A percentile compares a stretch with the other conserved stretches of the same genome.
Evolutionary conservation across 2,797 vertebrate species (phyloP).

Genomic region (Hafferia zeledoni): DNA sequence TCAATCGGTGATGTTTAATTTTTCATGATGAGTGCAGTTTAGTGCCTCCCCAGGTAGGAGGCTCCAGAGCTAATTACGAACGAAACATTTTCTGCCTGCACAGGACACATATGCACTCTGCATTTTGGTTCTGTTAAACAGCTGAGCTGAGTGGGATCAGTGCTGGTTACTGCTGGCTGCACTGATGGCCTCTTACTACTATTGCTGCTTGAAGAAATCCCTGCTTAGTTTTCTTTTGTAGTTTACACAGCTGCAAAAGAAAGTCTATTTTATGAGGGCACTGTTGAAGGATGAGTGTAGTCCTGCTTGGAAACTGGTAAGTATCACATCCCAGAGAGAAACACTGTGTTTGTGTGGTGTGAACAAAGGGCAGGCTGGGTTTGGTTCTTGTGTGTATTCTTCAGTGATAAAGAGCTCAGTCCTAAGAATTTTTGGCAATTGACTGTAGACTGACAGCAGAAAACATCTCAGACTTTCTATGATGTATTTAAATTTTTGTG

Average conservation of each 20-base stretch:
- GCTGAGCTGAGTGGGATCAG: not conserved
- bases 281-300: not conserved
- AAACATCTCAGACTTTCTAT: not conserved
- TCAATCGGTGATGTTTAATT: conserved; percentile 56
- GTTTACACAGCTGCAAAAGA: not conserved
- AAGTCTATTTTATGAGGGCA: not conserved
- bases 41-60: conserved; percentile 50
- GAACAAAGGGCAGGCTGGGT: not conserved
- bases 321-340: not conserved
- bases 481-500: not conserved
- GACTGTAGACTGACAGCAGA: not conserved
- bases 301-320: not conserved
- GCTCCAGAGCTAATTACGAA: conserved; percentile 60
- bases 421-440: not conserved
- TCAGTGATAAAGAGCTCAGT: not conserved
- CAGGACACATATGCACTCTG: not conserved
- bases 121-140: not conserved
- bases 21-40: conserved; percentile 66
- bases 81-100: conserved; percentile 6
- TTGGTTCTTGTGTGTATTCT: not conserved
- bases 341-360: not conserved
- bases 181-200: not conserved
- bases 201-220: not conserved
- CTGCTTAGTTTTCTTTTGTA: not conserved
- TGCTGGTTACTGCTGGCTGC: not conserved